Evolutionary conservation across 2,113 vertebrate genomes (phyloP).

Genomic region (Lonchura striata): DNA sequence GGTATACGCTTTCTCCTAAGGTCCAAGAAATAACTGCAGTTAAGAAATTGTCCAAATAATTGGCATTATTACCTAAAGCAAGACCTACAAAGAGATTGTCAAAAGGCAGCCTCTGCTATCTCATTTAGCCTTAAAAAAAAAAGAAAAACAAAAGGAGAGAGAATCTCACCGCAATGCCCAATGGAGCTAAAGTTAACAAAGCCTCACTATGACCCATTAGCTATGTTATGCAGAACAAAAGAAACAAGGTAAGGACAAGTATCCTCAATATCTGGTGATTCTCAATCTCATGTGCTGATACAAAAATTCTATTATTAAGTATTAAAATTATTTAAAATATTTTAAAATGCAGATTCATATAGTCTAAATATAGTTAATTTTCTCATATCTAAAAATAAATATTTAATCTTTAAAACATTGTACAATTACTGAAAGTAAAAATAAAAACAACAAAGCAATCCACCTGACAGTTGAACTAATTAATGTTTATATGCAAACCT

Average conservation of each 20-base stretch:
- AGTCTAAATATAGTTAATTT: neutral
- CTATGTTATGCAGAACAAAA: neutral
- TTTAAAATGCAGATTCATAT: neutral
- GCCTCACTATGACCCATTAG: neutral
- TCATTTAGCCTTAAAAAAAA: neutral
- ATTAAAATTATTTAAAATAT: neutral
- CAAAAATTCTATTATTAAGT: neutral
- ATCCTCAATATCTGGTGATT: neutral
- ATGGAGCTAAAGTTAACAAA: neutral
- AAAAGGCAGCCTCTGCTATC: neutral
- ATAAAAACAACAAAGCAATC: neutral
- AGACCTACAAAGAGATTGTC: neutral
- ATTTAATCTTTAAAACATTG: neutral
- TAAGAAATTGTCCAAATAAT: neutral
- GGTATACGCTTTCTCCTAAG: neutral
- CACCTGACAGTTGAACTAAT: neutral
- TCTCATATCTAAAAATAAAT: neutral
- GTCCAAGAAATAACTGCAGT: neutral
- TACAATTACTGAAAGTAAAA: neutral
- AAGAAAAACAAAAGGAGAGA: neutral
- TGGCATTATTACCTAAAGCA: neutral
- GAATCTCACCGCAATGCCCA: neutral
- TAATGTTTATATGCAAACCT: neutral
- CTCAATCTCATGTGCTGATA: neutral
- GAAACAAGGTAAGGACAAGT: neutral